These are phyloP conservation scores for Illadopsis cleaveri DNA, from an alignment of 2,113 vertebrate species.

Conservation along the genomic window DNA sequence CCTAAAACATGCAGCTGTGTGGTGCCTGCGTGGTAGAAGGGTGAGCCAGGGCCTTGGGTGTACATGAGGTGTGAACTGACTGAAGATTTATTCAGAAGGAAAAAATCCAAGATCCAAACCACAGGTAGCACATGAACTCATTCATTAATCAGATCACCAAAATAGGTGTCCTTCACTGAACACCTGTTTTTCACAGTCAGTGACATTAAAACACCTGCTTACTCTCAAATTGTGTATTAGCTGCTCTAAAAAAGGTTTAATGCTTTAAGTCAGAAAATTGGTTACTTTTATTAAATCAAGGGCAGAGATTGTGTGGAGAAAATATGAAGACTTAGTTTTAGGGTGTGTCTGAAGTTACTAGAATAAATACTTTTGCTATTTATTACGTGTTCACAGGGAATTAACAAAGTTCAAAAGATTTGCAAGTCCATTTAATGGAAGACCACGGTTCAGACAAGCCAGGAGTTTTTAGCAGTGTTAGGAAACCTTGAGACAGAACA, in stretches of 20 bases:
- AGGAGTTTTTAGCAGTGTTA: not conserved
- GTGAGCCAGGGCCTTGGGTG: not conserved
- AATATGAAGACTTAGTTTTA: not conserved
- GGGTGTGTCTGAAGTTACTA: not conserved
- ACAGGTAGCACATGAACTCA: not conserved
- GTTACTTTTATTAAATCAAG: not conserved
- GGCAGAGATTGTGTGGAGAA: not conserved
- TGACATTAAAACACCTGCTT: conserved; percentile 8
- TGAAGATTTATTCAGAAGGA: not conserved
- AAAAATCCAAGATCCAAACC: not conserved
- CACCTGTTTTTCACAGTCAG: not conserved
- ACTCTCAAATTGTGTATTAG: not conserved
- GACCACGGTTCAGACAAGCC: not conserved
- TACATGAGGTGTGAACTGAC: not conserved
- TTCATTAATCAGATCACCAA: not conserved
- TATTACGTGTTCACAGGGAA: not conserved
- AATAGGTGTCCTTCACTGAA: not conserved
- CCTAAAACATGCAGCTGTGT: not conserved
- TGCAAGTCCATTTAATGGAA: not conserved
- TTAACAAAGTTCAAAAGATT: not conserved
- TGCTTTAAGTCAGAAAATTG: not conserved
- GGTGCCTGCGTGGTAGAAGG: not conserved
- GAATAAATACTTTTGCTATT: not conserved
- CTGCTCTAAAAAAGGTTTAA: not conserved
- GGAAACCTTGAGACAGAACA: not conserved